Percentiles rank a stretch among this genome's conserved stretches.
phyloP scores from a whole-genome alignment of 2,797 vertebrate species.

The Vireo griseus region DNA sequence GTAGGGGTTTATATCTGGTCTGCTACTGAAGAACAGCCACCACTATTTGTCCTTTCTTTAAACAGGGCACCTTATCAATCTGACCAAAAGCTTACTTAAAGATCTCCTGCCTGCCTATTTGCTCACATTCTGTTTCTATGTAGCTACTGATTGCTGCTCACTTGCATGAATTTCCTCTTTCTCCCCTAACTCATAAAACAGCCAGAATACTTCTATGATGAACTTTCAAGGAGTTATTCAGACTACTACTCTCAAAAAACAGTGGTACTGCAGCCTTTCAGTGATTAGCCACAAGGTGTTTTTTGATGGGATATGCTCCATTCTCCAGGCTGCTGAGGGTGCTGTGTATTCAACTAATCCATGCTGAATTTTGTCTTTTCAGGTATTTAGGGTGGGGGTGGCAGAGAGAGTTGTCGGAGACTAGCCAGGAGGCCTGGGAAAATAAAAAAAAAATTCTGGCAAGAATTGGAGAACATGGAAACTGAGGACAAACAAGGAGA shows the following conservation, averaged over 20 bases:
- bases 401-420: not conserved
- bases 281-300: not conserved
- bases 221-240: not conserved
- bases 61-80: not conserved
- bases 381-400: not conserved
- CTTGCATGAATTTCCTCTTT: not conserved
- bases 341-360: not conserved
- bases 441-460: not conserved
- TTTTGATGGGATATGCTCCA: not conserved
- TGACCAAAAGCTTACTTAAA: not conserved
- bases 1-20: not conserved
- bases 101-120: not conserved
- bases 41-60: not conserved
- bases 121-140: not conserved
- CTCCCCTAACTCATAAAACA: not conserved
- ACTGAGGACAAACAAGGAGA: not conserved
- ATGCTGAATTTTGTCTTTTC: not conserved
- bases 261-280: not conserved
- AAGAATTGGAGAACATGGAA: not conserved
- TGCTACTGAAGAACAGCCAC: not conserved
- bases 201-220: not conserved
- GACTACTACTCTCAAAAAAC: not conserved
- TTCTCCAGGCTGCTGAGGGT: slow-evolving; percentile 17
- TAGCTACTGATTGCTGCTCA: not conserved
- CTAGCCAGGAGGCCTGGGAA: not conserved